Base-by-base conservation (phyloP, 2,797 vertebrate species). In the Clarias laeviceps region DNA sequence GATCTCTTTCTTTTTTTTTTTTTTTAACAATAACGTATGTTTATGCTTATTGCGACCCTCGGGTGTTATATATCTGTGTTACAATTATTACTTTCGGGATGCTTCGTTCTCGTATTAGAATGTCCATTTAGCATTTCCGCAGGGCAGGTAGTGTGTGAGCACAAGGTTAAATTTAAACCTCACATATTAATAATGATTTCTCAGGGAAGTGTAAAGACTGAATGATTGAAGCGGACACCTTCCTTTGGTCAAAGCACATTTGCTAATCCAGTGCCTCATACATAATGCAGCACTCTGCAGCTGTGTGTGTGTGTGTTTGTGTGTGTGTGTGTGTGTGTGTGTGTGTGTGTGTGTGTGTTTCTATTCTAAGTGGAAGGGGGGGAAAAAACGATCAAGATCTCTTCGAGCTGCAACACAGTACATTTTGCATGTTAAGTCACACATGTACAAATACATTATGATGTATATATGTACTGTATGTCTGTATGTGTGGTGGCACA, bases 221-320 rank as follows among this genome's bases (percentile, higher is more conserved):
- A 64, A 56, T 65, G 57, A 80, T 37, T 65, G 22, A 80, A 74
- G 70, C 32, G 62, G 62, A 24, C 15, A 54, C 56, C 69, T 77
- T 68, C 20, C 32, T 56, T 62, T 64, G 5, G 32, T 76, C 27
- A 84, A 66, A 40, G 73, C 68, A 65, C 61, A 29, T 78, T 64
- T 62, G 32, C 74, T 66, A 22, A 70, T 66, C 62, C 66, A 29
- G 24, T 15, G 24, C 37, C 50, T 61, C 64, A 83, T 87, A 45
- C 45, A 72, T 83, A 83, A 84, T 80, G 37, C 32, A 84, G 14
- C 34, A 66, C 77, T 62, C 68, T 83, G 85, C 65, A 86, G 81
- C 57, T 84, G 65, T 80, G 76, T 72, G 40, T 79, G 15, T 70
- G 24, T 32, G 70, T 27, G 27, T 59, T 50, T 20, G 50, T 78